These are phyloP conservation scores for Poeciliopsis paucimaculata DNA, from an alignment of 2,797 vertebrate species.

Conservation along the genomic window DNA sequence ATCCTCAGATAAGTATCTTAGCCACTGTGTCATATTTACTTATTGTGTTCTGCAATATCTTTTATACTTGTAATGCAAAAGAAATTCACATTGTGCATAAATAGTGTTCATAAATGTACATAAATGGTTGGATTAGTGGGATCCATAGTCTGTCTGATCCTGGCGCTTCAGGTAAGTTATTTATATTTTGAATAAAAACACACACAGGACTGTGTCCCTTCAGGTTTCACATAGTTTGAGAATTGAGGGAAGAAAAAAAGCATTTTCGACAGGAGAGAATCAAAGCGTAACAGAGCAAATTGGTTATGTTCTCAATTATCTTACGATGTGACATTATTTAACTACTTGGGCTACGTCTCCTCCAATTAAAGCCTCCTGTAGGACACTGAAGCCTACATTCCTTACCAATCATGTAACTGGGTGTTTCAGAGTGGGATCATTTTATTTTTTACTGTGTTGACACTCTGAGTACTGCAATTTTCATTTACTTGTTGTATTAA, in stretches of 20 bases:
- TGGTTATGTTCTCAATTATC: not conserved
- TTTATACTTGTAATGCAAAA: not conserved
- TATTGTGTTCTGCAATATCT: constrained; percentile 1
- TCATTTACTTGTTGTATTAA: not conserved
- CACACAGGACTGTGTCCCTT: not conserved
- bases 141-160: not conserved
- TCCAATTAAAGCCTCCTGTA: not conserved
- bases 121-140: not conserved
- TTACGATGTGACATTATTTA: not conserved
- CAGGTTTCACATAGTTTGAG: not conserved
- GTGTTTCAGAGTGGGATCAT: not conserved
- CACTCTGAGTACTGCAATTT: not conserved
- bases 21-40: not conserved
- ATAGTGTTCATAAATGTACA: not conserved
- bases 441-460: not conserved
- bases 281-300: not conserved
- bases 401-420: not conserved
- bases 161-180: not conserved
- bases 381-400: not conserved
- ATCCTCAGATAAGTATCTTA: constrained; percentile 21
- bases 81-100: not conserved
- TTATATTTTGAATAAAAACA: not conserved
- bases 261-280: not conserved
- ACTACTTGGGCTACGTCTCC: not conserved
- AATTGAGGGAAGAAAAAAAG: not conserved